Evolutionary conservation across 2,888 invertebrate species (phyloP), one percentile per base, ranked within the genome.

Genomic region (Parnassius apollo): DNA sequence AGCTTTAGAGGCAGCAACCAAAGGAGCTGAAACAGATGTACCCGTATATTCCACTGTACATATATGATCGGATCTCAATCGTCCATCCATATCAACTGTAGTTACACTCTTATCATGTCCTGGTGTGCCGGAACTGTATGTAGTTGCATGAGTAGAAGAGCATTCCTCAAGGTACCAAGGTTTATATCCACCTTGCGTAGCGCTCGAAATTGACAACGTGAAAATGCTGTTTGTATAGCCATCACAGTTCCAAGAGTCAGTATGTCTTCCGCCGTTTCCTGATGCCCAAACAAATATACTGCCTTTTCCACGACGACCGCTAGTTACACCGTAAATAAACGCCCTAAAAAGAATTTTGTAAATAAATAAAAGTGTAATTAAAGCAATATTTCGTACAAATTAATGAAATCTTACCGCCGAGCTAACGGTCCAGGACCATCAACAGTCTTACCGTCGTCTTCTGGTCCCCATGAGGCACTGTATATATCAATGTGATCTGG

Each of bases 161-260:
- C 99, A 99, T 85, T 99, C 99, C 92, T 99, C 99, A 73, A 99
- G 93, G 84, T 99, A 99, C 99, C 99, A 99, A 0, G 99, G 99
- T 83, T 98, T 98, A 78, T 95, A 96, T 88, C 98, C 98, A 77
- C 97, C 96, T 93, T 99, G 98, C 0, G 99, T 99, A 13, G 99
- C 99, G 85, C 98, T 98, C 55, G 98, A 98, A 80, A 99, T 99
- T 67, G 99, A 98, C 62, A 99, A 92, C 0, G 99, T 99, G 86
- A 99, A 99, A 80, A 99, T 99, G 82, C 98, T 98, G 86, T 99
- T 99, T 35, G 99, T 99, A 88, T 99, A 99, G 57, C 99, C 99
- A 85, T 99, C 99, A 91, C 99, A 99, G 85, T 99, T 99, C 86
- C 99, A 99, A 2, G 98, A 98, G 83, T 99, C 99, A 11, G 96